Evolutionary conservation across 2,797 vertebrate species (phyloP).

Genomic region (Pangasius macronema): DNA sequence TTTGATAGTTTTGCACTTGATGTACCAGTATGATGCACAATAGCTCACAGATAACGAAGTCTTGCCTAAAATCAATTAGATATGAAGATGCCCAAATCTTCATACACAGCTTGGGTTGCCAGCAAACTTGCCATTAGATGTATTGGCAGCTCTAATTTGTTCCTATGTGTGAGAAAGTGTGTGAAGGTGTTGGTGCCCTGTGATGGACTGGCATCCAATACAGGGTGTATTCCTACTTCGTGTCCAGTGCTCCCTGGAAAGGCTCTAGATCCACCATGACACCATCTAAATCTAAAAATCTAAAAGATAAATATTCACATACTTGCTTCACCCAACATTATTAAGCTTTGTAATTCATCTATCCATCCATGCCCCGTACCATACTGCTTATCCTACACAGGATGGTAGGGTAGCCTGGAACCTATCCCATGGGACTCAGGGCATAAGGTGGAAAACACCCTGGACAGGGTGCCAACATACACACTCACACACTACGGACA

Average conservation of each 20-base stretch:
- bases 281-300: background rate
- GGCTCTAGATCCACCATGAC: background rate
- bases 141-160: background rate
- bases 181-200: background rate
- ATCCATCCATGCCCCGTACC: too few relatives aligned
- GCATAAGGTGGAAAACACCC: too few relatives aligned
- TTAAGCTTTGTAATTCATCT: background rate
- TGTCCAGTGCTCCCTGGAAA: background rate
- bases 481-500: too few relatives aligned
- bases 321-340: background rate
- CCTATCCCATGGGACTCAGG: too few relatives aligned
- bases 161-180: background rate
- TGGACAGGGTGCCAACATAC: too few relatives aligned
- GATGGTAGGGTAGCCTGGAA: too few relatives aligned
- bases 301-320: background rate
- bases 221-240: background rate
- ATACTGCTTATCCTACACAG: too few relatives aligned
- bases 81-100: background rate
- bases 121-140: background rate
- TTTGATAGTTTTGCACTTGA: background rate
- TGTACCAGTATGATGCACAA: background rate
- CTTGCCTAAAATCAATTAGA: background rate
- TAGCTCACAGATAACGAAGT: background rate
- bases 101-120: background rate
- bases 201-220: background rate